Percentiles rank a stretch among this genome's conserved stretches.
Conservation (phyloP, 2,113 vertebrate genomes). For the Myanophis thanlyinensis region DNA sequence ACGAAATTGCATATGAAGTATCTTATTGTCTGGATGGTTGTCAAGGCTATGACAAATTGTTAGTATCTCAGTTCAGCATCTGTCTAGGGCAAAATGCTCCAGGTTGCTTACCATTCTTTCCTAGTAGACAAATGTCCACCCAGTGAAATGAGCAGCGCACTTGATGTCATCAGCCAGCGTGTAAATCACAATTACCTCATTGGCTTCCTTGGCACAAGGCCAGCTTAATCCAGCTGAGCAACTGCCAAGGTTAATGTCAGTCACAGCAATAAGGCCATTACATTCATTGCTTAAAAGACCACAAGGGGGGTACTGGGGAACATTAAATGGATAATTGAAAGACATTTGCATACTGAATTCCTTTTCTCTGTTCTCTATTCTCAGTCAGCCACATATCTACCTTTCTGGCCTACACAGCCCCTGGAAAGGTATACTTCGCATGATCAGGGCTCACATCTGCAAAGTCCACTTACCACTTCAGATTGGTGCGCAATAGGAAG, state of each 20-base stretch:
- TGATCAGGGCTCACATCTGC: background rate
- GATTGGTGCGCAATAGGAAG: background rate
- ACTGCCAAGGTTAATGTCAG: conserved; percentile 22
- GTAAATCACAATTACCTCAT: conserved; percentile 7
- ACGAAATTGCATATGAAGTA: background rate
- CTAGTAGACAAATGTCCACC: background rate
- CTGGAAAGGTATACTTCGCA: background rate
- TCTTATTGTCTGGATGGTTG: background rate
- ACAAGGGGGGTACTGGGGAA: background rate
- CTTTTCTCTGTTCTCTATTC: background rate
- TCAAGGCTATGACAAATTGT: background rate
- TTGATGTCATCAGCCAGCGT: background rate
- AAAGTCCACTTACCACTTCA: background rate
- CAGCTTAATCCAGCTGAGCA: conserved; percentile 22
- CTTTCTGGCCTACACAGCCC: background rate
- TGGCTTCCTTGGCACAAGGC: conserved; percentile 12
- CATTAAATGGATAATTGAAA: conserved; percentile 29
- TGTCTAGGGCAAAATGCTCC: background rate
- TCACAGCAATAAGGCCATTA: conserved; percentile 12
- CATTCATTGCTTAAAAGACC: background rate
- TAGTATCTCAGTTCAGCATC: background rate
- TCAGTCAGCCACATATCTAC: background rate
- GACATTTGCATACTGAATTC: conserved; percentile 20
- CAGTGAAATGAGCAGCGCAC: background rate
- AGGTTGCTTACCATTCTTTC: background rate